A percentile compares a stretch with the other conserved stretches of the same genome.
phyloP scores from a whole-genome alignment of 1,140 invertebrate genomes.

The Pectinophora gossypiella region DNA sequence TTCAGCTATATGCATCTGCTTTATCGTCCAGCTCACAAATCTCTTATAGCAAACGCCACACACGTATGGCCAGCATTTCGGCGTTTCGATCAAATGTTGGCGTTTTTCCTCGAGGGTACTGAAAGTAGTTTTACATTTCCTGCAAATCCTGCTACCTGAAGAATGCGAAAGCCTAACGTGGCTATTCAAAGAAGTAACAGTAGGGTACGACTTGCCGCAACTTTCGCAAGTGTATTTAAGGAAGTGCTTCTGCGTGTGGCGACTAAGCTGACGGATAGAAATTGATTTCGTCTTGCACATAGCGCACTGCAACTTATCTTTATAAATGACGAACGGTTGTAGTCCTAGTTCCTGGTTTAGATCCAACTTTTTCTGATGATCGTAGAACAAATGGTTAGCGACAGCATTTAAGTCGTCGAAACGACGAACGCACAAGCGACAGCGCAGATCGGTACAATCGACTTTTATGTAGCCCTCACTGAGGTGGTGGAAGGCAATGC shows the following conservation, averaged over 20 bases:
- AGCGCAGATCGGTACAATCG: slow-evolving; percentile 43
- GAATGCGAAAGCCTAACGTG: slow-evolving; percentile 32
- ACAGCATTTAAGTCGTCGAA: slow-evolving; percentile 34
- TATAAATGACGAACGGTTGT: slow-evolving; percentile 42
- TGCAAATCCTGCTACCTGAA: slow-evolving; percentile 21
- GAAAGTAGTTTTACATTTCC: slow-evolving; percentile 40
- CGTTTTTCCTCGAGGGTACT: slow-evolving; percentile 27
- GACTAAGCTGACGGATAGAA: slow-evolving; percentile 38
- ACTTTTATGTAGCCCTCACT: slow-evolving; percentile 45
- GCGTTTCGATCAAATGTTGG: slow-evolving; percentile 26
- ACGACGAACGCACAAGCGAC: slow-evolving; percentile 33
- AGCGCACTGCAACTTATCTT: slow-evolving; percentile 41
- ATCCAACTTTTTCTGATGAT: slow-evolving; percentile 33
- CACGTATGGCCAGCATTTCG: slow-evolving; percentile 33
- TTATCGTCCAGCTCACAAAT: slow-evolving; percentile 18
- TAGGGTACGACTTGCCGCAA: slow-evolving; percentile 70
- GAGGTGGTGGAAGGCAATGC: slow-evolving; percentile 40
- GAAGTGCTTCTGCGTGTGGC: slow-evolving; percentile 57
- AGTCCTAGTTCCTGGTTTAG: slow-evolving; percentile 35
- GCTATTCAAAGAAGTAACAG: slow-evolving; percentile 17
- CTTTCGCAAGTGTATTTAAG: slow-evolving; percentile 67
- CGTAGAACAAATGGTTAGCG: slow-evolving; percentile 36
- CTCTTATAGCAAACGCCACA: slow-evolving; percentile 29
- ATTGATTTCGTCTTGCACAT: slow-evolving; percentile 39
- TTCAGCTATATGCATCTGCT: slow-evolving; percentile 17